phyloP scores from a whole-genome alignment of 2,888 invertebrate species.

The Ophion ellenae region DNA sequence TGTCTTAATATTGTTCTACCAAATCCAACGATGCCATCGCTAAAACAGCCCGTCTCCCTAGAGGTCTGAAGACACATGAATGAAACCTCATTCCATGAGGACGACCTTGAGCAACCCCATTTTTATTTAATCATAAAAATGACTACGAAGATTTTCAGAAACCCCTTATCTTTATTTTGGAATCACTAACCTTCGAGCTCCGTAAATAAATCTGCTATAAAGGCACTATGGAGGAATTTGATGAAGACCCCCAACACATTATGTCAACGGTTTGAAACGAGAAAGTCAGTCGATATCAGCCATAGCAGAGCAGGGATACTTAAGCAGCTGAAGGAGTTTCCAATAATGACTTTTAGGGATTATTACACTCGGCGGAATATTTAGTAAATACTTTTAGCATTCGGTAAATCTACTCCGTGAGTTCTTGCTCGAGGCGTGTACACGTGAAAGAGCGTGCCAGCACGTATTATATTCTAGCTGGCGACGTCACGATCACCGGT shows the following conservation, averaged over 20 bases:
- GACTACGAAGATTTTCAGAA: too few relatives aligned
- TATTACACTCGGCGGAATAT: slow-evolving; percentile 51
- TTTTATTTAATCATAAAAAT: too few relatives aligned
- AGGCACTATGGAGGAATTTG: too few relatives aligned
- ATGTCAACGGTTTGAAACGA: slow-evolving; percentile 10
- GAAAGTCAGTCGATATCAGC: neutral
- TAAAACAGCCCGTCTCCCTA: too few relatives aligned
- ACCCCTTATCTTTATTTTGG: too few relatives aligned
- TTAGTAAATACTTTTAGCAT: neutral
- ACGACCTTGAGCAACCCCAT: too few relatives aligned
- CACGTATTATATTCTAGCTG: slow-evolving; percentile 55
- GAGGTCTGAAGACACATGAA: too few relatives aligned
- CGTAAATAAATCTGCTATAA: too few relatives aligned
- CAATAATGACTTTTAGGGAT: slow-evolving; percentile 43
- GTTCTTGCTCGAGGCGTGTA: slow-evolving; percentile 22
- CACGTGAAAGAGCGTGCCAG: slow-evolving; percentile 56
- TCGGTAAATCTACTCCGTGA: slow-evolving; percentile 20
- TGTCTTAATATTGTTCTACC: too few relatives aligned
- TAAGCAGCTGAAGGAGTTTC: slow-evolving; percentile 4
- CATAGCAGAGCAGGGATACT: neutral
- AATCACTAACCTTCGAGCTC: too few relatives aligned
- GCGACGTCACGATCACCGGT: slow-evolving; percentile 15
- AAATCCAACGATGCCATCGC: too few relatives aligned
- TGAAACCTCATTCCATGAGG: too few relatives aligned
- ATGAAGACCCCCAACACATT: neutral